Conservation (phyloP, 2,797 vertebrate genomes). For the Tapera naevia region DNA sequence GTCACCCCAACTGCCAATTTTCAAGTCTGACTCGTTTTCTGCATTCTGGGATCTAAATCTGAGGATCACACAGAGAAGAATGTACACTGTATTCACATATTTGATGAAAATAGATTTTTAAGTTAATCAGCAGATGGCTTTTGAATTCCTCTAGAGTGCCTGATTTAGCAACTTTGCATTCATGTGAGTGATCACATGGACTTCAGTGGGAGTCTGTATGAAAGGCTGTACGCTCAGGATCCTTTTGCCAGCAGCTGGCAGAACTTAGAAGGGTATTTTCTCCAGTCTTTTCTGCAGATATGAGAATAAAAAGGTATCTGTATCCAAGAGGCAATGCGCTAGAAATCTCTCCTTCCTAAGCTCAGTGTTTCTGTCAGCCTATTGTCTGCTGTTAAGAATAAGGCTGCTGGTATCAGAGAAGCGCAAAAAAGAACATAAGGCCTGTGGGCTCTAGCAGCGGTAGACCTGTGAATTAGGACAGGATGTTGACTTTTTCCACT, state of each 20-base stretch:
- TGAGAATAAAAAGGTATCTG: slow-evolving; percentile 6
- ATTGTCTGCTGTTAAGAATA: slow-evolving; percentile 35
- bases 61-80: not conserved
- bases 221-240: not conserved
- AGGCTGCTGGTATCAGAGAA: slow-evolving; percentile 10
- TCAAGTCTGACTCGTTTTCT: not conserved
- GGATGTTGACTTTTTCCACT: not conserved
- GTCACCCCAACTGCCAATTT: not conserved
- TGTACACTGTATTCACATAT: not conserved
- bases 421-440: not conserved
- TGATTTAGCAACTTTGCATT: slow-evolving; percentile 32
- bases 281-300: not conserved
- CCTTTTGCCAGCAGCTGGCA: slow-evolving; percentile 31
- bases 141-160: slow-evolving; percentile 16
- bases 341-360: slow-evolving; percentile 1
- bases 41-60: not conserved
- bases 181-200: not conserved
- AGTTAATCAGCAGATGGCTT: slow-evolving; percentile 48
- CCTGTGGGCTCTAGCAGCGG: not conserved
- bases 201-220: slow-evolving; percentile 4
- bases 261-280: slow-evolving; percentile 28
- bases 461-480: slow-evolving; percentile 43
- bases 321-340: not conserved
- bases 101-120: slow-evolving; percentile 46
- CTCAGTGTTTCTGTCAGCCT: not conserved